Percentiles rank a stretch among this genome's conserved stretches.
Conservation (phyloP, 1,140 invertebrate species). For the Trachymyrmex cornetzi region DNA sequence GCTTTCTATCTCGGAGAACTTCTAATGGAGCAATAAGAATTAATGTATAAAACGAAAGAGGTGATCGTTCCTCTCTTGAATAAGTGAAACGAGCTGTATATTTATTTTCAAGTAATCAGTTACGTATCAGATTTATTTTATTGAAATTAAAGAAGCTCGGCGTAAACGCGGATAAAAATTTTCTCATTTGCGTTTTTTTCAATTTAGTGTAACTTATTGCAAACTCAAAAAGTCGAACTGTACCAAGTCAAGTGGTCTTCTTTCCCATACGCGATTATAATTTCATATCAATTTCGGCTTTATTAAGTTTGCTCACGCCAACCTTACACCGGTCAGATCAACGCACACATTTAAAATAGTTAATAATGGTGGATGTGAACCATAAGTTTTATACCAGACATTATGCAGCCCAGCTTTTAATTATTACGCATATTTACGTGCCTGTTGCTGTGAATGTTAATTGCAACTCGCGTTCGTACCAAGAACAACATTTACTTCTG, state of each 20-base stretch:
- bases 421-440: constrained; percentile 62
- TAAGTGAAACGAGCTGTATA: constrained; percentile 6
- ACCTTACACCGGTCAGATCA: constrained; percentile 8
- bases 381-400: constrained; percentile 45
- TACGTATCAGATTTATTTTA: constrained; percentile 21
- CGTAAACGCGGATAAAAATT: constrained; percentile 9
- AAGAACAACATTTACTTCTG: constrained; percentile 54
- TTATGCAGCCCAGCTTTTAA: constrained; percentile 50
- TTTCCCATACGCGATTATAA: constrained; percentile 8
- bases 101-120: constrained; percentile 19
- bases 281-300: constrained; percentile 52
- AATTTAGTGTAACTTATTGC: constrained; percentile 33
- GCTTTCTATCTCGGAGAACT: background rate
- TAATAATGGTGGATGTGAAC: constrained; percentile 44
- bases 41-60: background rate
- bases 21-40: constrained; percentile 10
- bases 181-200: constrained; percentile 40
- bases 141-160: constrained; percentile 12
- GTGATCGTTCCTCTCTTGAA: background rate
- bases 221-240: background rate
- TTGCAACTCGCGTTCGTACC: constrained; percentile 51
- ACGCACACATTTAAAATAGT: constrained; percentile 43
- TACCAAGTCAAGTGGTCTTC: background rate
- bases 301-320: constrained; percentile 55
- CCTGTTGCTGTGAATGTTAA: constrained; percentile 57